Evolutionary conservation across 2,797 vertebrate species (phyloP).

Genomic region (Pantherophis alleghaniensis): DNA sequence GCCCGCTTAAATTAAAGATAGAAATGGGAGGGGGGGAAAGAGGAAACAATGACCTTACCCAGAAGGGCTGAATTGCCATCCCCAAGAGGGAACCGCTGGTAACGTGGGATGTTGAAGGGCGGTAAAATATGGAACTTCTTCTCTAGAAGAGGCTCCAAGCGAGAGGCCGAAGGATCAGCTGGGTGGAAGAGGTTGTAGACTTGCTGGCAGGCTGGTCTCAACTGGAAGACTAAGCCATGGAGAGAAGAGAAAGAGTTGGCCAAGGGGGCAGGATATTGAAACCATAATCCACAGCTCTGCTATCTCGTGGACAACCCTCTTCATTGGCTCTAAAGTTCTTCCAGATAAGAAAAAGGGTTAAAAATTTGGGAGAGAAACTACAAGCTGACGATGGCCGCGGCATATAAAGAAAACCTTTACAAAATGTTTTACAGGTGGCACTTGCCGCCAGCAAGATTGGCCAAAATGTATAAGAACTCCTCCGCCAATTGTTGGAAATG

Average conservation of each 20-base stretch:
- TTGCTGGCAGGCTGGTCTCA: constrained; percentile 94
- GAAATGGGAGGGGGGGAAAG: neutral
- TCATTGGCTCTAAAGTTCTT: neutral
- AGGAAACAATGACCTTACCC: constrained; percentile 75
- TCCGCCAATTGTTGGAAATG: too few species aligned
- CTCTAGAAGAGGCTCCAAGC: constrained; percentile 93
- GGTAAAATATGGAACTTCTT: constrained; percentile 90
- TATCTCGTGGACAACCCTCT: neutral
- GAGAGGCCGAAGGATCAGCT: constrained; percentile 94
- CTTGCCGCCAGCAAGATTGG: too few species aligned
- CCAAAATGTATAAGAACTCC: too few species aligned
- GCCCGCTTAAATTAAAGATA: neutral
- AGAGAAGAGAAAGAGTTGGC: neutral
- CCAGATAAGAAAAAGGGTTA: too few species aligned
- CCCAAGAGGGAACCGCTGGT: constrained; percentile 93
- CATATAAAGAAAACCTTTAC: too few species aligned
- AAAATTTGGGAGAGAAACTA: too few species aligned
- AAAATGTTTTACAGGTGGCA: too few species aligned
- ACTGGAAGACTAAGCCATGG: constrained; percentile 80
- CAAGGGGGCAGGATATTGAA: neutral
- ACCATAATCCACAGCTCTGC: neutral
- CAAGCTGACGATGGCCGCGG: too few species aligned
- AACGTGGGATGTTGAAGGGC: constrained; percentile 90
- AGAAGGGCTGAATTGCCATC: constrained; percentile 91
- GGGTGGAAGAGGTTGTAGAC: constrained; percentile 98